These are phyloP conservation scores for Caenorhabditis brenneri DNA, from an alignment of 1,140 invertebrate genomes.

Conservation along the genomic window DNA sequence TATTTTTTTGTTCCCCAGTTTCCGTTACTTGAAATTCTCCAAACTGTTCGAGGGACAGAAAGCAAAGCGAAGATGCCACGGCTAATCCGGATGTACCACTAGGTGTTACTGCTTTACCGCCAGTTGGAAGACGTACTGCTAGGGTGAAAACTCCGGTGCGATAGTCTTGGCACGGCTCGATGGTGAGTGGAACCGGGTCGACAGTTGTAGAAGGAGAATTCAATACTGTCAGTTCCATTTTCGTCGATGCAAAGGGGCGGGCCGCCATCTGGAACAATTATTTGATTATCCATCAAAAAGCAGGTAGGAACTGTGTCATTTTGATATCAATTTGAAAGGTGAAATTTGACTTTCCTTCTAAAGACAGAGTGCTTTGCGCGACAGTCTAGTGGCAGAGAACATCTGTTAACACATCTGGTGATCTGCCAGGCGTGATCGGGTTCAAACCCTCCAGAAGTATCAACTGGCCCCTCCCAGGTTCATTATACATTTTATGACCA, in stretches of 20 bases:
- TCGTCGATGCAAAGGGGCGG: constrained; percentile 66
- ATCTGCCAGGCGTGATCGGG: too few relatives aligned
- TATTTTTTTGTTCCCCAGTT: too few relatives aligned
- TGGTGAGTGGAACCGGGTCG: constrained; percentile 63
- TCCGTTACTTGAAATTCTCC: constrained; percentile 58
- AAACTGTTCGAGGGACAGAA: constrained; percentile 65
- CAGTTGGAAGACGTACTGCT: constrained; percentile 67
- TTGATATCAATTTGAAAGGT: constrained; percentile 39
- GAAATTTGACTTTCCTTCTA: constrained; percentile 50
- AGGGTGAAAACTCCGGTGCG: constrained; percentile 66
- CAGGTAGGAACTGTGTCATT: neutral
- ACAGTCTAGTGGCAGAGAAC: too few relatives aligned
- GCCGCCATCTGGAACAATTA: constrained; percentile 61
- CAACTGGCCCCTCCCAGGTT: too few relatives aligned
- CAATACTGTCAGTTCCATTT: constrained; percentile 60
- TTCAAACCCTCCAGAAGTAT: too few relatives aligned
- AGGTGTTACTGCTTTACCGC: constrained; percentile 63
- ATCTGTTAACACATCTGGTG: too few relatives aligned
- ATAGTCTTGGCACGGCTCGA: constrained; percentile 69
- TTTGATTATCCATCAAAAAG: too few relatives aligned
- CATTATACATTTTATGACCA: too few relatives aligned
- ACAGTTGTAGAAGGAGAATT: neutral
- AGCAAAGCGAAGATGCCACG: constrained; percentile 65
- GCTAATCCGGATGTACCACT: constrained; percentile 69
- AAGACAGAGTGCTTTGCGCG: too few relatives aligned